Conservation (phyloP, 2,888 invertebrate genomes). For the Lepidochrysops patricia region DNA sequence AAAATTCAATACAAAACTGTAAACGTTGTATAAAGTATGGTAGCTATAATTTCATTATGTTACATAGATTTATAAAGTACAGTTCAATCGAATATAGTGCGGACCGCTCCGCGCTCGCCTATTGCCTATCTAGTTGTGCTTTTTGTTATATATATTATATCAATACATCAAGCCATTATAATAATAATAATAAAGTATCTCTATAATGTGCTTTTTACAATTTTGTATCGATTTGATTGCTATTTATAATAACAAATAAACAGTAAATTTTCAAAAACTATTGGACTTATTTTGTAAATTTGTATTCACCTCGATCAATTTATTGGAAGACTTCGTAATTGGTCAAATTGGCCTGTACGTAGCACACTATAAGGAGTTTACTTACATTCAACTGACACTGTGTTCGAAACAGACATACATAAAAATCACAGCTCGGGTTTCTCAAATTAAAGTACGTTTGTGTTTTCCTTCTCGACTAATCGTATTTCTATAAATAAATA, state of each 20-base stretch:
- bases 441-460: slow-evolving; percentile 66
- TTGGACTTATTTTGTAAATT: not conserved
- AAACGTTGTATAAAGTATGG: slow-evolving; percentile 64
- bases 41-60: slow-evolving; percentile 48
- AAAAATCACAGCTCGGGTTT: slow-evolving; percentile 75
- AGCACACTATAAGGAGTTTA: slow-evolving; percentile 15
- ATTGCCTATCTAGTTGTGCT: slow-evolving; percentile 15
- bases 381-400: slow-evolving; percentile 25
- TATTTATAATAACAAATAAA: not conserved
- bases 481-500: slow-evolving; percentile 68
- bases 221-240: not conserved
- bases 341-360: slow-evolving; percentile 22
- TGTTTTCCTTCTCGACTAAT: slow-evolving; percentile 58
- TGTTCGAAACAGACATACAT: slow-evolving; percentile 47
- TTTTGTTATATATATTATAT: not conserved
- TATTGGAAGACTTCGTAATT: slow-evolving; percentile 39
- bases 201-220: not conserved
- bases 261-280: not conserved
- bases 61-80: slow-evolving; percentile 37
- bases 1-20: slow-evolving; percentile 67
- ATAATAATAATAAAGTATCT: not conserved
- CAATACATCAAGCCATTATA: no score
- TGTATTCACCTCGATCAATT: not conserved
- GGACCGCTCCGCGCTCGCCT: slow-evolving; percentile 15
- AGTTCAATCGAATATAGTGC: slow-evolving; percentile 6